Conservation (phyloP, 2,113 vertebrate genomes). For the Ptilorrhoa leucosticta region DNA sequence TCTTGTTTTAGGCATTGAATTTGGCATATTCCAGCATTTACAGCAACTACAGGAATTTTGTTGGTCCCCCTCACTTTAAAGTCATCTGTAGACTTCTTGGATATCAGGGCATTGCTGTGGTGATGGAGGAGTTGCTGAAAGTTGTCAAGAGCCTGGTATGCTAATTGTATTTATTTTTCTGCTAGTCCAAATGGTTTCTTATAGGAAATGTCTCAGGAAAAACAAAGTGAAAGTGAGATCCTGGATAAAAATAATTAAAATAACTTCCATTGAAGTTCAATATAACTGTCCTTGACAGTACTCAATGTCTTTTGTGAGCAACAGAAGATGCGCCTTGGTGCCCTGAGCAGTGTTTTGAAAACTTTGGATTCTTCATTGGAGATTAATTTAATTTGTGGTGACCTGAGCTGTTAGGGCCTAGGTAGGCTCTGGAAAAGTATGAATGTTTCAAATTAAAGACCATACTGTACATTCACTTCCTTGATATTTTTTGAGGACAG, state of each 20-base stretch:
- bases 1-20: conserved; percentile 76
- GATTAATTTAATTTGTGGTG: background rate
- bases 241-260: background rate
- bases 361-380: background rate
- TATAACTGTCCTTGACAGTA: background rate
- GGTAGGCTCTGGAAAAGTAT: background rate
- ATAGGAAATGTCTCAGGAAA: background rate
- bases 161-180: background rate
- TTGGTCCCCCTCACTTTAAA: conserved; percentile 86
- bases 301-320: background rate
- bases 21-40: conserved; percentile 87
- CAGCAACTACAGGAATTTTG: conserved; percentile 85
- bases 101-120: conserved; percentile 88
- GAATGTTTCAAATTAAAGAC: background rate
- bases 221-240: background rate
- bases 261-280: background rate
- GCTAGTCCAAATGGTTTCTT: background rate
- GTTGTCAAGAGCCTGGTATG: conserved; percentile 89
- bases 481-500: background rate
- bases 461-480: background rate
- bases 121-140: conserved; percentile 89
- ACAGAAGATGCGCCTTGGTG: background rate
- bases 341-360: background rate
- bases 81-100: conserved; percentile 86
- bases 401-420: background rate